Conservation (phyloP, 2,797 vertebrate genomes). For the Microctenopoma stevenorrisi region DNA sequence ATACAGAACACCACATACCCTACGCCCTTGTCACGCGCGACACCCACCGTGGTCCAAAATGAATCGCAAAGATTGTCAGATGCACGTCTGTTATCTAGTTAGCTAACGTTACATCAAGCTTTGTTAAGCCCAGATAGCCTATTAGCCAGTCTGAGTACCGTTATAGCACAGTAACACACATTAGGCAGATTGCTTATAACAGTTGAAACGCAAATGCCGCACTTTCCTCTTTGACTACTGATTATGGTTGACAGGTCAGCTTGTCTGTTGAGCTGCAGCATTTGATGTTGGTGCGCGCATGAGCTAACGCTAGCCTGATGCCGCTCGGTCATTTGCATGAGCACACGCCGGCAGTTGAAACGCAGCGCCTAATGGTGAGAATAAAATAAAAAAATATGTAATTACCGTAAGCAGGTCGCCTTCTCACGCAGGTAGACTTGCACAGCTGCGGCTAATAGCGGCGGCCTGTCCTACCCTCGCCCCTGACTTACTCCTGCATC, state of each 20-base stretch:
- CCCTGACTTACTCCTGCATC: constrained; percentile 78
- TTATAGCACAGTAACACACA: background rate
- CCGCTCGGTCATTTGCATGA: constrained; percentile 34
- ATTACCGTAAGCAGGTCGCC: constrained; percentile 74
- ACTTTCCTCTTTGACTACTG: constrained; percentile 8
- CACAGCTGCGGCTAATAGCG: constrained; percentile 78
- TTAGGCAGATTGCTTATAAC: background rate
- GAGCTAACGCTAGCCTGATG: constrained; percentile 51
- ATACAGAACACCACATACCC: background rate
- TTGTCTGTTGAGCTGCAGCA: constrained; percentile 36
- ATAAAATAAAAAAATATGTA: constrained; percentile 39
- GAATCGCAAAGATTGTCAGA: constrained; percentile 37
- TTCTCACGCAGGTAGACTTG: constrained; percentile 65
- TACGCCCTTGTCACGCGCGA: background rate
- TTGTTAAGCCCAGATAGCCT: constrained; percentile 29
- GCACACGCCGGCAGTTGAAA: constrained; percentile 28
- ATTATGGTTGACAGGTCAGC: constrained; percentile 13
- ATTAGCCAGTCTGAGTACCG: background rate
- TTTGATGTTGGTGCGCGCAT: constrained; percentile 17
- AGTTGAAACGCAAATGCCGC: constrained; percentile 2
- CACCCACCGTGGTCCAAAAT: constrained; percentile 6
- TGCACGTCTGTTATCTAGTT: constrained; percentile 36
- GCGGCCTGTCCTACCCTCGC: constrained; percentile 82
- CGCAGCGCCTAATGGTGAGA: constrained; percentile 18
- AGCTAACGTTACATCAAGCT: constrained; percentile 31